These are phyloP conservation scores for Napeogenes sylphis DNA, from an alignment of 2,888 invertebrate species.

Conservation along the genomic window DNA sequence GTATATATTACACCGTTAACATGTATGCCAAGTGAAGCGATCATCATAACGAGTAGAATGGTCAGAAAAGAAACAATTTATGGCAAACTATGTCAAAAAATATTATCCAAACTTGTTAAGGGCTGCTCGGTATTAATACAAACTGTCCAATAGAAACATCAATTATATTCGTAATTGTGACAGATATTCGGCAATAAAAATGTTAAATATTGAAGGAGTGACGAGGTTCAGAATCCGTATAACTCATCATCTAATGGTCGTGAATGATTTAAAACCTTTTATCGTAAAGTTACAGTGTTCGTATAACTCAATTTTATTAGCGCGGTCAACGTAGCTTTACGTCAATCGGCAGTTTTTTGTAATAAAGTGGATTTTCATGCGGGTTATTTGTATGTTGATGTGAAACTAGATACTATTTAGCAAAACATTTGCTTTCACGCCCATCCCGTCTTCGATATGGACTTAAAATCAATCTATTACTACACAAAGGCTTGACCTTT, in stretches of 20 bases:
- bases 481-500: too few species aligned
- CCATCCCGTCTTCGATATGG: too few species aligned
- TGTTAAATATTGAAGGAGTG: conserved; percentile 67
- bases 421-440: conserved; percentile 35
- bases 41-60: conserved; percentile 69
- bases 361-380: conserved; percentile 55
- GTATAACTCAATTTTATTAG: conserved; percentile 75
- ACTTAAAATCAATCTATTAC: too few species aligned
- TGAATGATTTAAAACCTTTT: conserved; percentile 76
- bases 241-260: conserved; percentile 76
- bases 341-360: conserved; percentile 59
- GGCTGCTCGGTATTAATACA: conserved; percentile 45
- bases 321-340: conserved; percentile 69
- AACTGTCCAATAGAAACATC: conserved; percentile 60
- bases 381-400: conserved; percentile 25
- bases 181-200: conserved; percentile 73
- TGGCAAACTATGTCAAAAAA: conserved; percentile 63
- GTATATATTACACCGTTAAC: conserved; percentile 46
- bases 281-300: conserved; percentile 74
- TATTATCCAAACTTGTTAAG: conserved; percentile 52
- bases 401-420: conserved; percentile 44
- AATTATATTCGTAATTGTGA: conserved; percentile 64
- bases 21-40: conserved; percentile 73
- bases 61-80: conserved; percentile 72
- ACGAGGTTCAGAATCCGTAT: conserved; percentile 70